Evolutionary conservation across 1,140 invertebrate genomes (phyloP), one percentile per base, ranked within the genome.

Genomic region (Aricia agestis): DNA sequence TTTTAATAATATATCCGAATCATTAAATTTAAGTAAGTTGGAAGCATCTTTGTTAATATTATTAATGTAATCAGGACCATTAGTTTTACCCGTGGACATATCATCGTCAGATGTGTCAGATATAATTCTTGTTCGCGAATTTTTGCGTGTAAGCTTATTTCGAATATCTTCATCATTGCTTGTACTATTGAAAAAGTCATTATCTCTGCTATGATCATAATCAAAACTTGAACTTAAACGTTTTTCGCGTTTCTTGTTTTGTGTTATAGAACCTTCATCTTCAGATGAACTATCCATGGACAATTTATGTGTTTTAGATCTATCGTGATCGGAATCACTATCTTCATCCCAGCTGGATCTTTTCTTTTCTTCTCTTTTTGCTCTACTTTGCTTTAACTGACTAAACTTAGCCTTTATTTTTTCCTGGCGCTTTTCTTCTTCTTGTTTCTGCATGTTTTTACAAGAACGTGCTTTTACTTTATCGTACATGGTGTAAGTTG

Each of bases 401-500:
- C 95, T 96, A 81, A 98, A 98, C 88, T 98, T 97, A 18, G 97
- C 96, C 85, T 97, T 97, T 18, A 97, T 94, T 86, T 95, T 95
- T 88, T 97, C 96, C 86, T 97, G 95, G 6, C 96, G 93, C 79
- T 97, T 97, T 90, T 97, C 95, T 87, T 98, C 96, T 82, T 98
- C 97, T 78, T 97, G 94, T 84, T 97, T 97, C 87, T 97, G 96
- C 95, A 97, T 96, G 82, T 97, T 97, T 85, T 97, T 97, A 70
- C 96, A 98, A 31, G 97, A 98, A 59, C 98, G 94, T 4, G 98
- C 97, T 91, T 99, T 99, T 0, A 99, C 98, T 91, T 99, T 99
- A 85, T 99, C 98, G 87, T 99, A 99, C 98, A 99, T 99, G 42
- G 98, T 97, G 83, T 98, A 98, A 13, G 95, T 95, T 3, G 97